phyloP scores from a whole-genome alignment of 2,797 vertebrate genomes.

The Coreius guichenoti region DNA sequence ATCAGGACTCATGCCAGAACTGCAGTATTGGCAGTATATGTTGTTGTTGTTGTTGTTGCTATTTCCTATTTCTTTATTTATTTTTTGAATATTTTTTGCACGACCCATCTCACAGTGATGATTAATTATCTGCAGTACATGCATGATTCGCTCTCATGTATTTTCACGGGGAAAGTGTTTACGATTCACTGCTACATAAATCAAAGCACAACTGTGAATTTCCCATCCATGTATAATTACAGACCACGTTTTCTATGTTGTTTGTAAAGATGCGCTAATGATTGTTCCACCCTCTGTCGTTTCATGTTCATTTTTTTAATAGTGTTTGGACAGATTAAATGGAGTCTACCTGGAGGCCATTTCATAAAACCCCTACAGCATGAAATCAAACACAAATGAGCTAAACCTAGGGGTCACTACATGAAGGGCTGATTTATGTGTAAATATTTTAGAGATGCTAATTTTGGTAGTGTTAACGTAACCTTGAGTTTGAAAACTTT shows the following conservation, averaged over 20 bases:
- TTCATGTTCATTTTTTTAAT: constrained; percentile 35
- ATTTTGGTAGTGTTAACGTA: constrained; percentile 18
- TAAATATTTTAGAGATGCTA: constrained; percentile 24
- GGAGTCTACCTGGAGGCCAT: constrained; percentile 38
- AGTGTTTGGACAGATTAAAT: constrained; percentile 40
- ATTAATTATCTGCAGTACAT: constrained; percentile 36
- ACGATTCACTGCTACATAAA: constrained; percentile 34
- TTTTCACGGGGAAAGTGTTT: constrained; percentile 34
- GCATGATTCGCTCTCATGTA: constrained; percentile 23
- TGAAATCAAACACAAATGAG: constrained; percentile 7
- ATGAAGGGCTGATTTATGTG: constrained; percentile 20
- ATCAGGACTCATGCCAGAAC: constrained; percentile 35
- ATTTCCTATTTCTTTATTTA: constrained; percentile 14
- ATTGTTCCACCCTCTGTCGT: constrained; percentile 25
- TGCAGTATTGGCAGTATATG: constrained; percentile 24
- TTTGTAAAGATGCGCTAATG: constrained; percentile 42
- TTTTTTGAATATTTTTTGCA: constrained; percentile 3
- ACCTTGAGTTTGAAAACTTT: not conserved
- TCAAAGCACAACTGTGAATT: constrained; percentile 43
- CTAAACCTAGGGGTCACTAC: constrained; percentile 16
- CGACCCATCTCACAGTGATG: constrained; percentile 18
- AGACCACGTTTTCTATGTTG: constrained; percentile 4
- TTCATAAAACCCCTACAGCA: constrained; percentile 29
- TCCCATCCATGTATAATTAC: constrained; percentile 39
- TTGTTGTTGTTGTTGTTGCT: constrained; percentile 4